Conservation (phyloP, 2,888 invertebrate genomes). For the Caenorhabditis afra region DNA sequence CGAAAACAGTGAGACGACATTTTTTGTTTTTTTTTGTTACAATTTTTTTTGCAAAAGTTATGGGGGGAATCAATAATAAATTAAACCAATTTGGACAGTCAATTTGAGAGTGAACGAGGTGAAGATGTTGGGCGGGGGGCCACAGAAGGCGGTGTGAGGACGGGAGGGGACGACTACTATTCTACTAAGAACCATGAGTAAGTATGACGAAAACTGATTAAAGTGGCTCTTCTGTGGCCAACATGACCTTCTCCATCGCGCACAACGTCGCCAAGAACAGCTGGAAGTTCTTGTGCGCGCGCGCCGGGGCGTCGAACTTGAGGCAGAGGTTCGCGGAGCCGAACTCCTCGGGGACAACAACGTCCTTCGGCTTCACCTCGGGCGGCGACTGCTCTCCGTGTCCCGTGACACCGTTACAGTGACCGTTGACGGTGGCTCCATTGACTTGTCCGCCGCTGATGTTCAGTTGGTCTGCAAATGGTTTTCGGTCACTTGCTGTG, state of each 20-base stretch:
- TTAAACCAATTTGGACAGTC: background rate
- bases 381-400: conserved; percentile 50
- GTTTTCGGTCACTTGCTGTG: too few relatives aligned
- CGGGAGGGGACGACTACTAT: conserved; percentile 22
- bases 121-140: too few relatives aligned
- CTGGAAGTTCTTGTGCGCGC: conserved; percentile 41
- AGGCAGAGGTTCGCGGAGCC: conserved; percentile 30
- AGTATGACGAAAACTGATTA: conserved; percentile 53
- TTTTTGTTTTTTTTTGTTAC: conserved; percentile 17
- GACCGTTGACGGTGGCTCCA: too few relatives aligned
- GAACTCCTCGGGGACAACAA: conserved; percentile 16
- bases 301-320: conserved; percentile 32
- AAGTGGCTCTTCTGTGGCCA: conserved; percentile 7
- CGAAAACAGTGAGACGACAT: background rate
- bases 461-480: too few relatives aligned
- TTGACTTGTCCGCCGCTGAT: too few relatives aligned
- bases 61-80: background rate
- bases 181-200: conserved; percentile 39
- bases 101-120: too few relatives aligned
- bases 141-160: conserved; percentile 1
- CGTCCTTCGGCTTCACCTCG: conserved; percentile 27
- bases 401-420: conserved; percentile 14
- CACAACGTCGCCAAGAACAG: conserved; percentile 34
- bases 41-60: conserved; percentile 10
- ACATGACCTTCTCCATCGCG: conserved; percentile 38